Evolutionary conservation across 2,797 vertebrate species (phyloP), one percentile per base, ranked within the genome.

Genomic region (Erethizon dorsatum): DNA sequence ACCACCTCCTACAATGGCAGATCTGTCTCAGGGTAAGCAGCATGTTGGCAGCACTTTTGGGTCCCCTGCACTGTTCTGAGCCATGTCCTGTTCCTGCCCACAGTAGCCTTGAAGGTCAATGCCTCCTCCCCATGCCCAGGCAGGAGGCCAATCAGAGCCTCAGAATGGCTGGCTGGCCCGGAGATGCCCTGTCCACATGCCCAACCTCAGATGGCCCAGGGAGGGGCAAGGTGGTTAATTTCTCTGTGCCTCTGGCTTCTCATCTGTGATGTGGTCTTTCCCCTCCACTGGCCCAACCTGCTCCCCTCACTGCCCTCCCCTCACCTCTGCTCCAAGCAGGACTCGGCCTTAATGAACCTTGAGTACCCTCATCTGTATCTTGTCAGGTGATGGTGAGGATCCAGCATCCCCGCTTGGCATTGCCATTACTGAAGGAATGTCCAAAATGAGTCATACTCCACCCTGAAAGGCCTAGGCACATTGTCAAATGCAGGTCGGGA

Each of bases 11-110:
- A 13, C 22, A 20, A 24, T 0, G 83, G 41, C 73, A 86, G 52
- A 18, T n/a, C 22, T 0, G 0, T 50, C 31, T 71, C 45, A 0
- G 9, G 17, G 31, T 0, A 0, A 82, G 11, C 0, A 9, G 67
- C 6, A 2, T 10, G 22, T 3, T 3, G 41, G 73, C 41, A 20
- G 82, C 47, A 22, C 45, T 22, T 4, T n/a, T 10, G 7, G 82
- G 26, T 14, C 47, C 73, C 0, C 7, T 0, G 57, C 12, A 13
- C 45, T 7, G 67, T 85, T 73, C 41, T 26, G 45, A 45, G 12
- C 45, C 84, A 0, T 2, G 31, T 11, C 71, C 41, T 3, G 0
- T 57, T 83, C 59, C 47, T 52, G 4, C 50, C 37, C 56, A 14
- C 0, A 33, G 73, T 13, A 15, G 59, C 41, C 54, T 33, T 6